Base-by-base conservation (phyloP, 2,113 vertebrate species). In the Sander vitreus region DNA sequence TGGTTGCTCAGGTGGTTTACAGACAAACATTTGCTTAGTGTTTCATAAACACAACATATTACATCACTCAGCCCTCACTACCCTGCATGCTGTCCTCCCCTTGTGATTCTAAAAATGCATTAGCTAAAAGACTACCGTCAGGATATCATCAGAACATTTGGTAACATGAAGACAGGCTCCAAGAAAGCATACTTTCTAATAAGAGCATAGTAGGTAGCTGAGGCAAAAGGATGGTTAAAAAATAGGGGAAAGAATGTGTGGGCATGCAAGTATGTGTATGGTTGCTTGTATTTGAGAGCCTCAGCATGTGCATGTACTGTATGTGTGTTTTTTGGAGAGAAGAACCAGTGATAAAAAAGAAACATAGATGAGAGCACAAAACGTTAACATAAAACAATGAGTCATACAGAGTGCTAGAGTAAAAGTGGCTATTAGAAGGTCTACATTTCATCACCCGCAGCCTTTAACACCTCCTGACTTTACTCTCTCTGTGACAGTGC, bases 31-130 rank as follows among this genome's bases (percentile, higher is more conserved):
- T 73, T 51, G 57, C 66, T 75, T 65, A 25, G 36, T 51, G 73
- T 88, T 86, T 82, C 71, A 64, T 73, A 82, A 87, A 81, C 43
- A 66, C 36, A 71, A 85, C 39, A 73, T 53, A 70, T 88, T 78
- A 87, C 82, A 82, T 91, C 63, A 79, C 60, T 19, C 30, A 73
- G 63, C 25, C 39, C 67, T 75, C 45, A 11, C 45, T 74, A 65
- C 30, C 69, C 70, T 55, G 43, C 54, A 71, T 50, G 10, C 71
- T 45, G 58, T 60, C 62, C 73, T 72, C 54, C 59, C 8, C 7
- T 50, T 30, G 63, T 57, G 48, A 64, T 19, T 66, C 33, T 39
- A 3, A 43, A 77, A 82, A 65, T 19, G 57, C 63, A 67, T 76
- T 27, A 2, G 39, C 57, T 79, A 69, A 76, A 76, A 36, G 21